Evolutionary conservation across 2,797 vertebrate genomes (phyloP).

Genomic region (Enoplosus armatus): DNA sequence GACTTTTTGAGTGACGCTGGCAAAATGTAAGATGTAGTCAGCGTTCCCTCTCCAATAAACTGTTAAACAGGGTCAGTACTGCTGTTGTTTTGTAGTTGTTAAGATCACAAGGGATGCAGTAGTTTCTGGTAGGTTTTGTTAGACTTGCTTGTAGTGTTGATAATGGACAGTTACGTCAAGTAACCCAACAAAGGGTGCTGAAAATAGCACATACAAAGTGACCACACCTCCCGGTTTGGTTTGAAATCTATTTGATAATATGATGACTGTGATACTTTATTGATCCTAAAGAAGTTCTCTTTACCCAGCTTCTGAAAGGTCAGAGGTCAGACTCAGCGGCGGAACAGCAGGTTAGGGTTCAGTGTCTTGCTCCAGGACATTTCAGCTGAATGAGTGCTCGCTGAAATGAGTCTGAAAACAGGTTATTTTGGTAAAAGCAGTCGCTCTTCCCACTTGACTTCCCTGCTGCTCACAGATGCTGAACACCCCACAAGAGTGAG

Average conservation of each 20-base stretch:
- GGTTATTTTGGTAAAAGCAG: conserved; percentile 10
- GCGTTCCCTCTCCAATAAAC: not conserved
- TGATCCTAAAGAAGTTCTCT: not conserved
- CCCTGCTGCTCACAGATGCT: not conserved
- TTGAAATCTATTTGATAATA: conserved; percentile 7
- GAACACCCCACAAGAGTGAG: conserved; percentile 8
- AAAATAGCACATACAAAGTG: not conserved
- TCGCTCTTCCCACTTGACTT: conserved; percentile 28
- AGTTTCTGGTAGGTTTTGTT: not conserved
- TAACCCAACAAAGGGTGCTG: not conserved
- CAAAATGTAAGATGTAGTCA: conserved; percentile 18
- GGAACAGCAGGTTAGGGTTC: conserved; percentile 7
- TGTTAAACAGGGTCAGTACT: conserved; percentile 1
- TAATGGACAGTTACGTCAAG: not conserved
- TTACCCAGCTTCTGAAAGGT: not conserved
- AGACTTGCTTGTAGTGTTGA: not conserved
- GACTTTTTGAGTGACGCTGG: conserved; percentile 38
- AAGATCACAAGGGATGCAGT: not conserved
- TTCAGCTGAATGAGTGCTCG: not conserved
- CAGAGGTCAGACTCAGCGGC: conserved; percentile 5
- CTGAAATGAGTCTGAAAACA: conserved; percentile 4
- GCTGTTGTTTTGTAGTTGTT: conserved; percentile 11
- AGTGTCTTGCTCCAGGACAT: conserved; percentile 11
- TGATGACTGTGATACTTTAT: not conserved
- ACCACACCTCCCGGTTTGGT: not conserved